These are phyloP conservation scores for Gymnosoma rotundatum DNA, from an alignment of 2,888 invertebrate species.

Conservation along the genomic window DNA sequence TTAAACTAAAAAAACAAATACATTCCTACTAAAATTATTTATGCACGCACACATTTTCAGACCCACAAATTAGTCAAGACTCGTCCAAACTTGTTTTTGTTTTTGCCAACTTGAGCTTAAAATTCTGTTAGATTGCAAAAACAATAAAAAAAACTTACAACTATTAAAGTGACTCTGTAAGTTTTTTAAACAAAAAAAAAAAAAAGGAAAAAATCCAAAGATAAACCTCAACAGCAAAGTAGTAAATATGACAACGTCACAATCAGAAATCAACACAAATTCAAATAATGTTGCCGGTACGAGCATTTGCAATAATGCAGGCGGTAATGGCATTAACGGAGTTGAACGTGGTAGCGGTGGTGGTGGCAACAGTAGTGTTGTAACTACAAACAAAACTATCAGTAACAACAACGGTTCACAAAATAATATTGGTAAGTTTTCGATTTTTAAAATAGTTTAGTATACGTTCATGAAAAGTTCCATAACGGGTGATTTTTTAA, in stretches of 20 bases:
- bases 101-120: constrained; percentile 43
- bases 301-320: constrained; percentile 43
- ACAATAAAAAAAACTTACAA: constrained; percentile 34
- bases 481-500: too few species aligned
- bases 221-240: constrained; percentile 44
- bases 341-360: constrained; percentile 54
- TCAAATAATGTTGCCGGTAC: constrained; percentile 62
- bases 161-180: constrained; percentile 45
- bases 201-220: constrained; percentile 26
- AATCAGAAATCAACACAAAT: constrained; percentile 72
- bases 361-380: constrained; percentile 38
- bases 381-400: constrained; percentile 33
- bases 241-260: constrained; percentile 71
- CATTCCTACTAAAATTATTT: constrained; percentile 54
- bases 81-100: constrained; percentile 71
- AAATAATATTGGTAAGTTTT: constrained; percentile 59
- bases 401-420: constrained; percentile 55
- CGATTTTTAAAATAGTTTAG: neutral
- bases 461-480: too few species aligned
- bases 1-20: constrained; percentile 13
- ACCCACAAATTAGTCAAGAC: constrained; percentile 36
- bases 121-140: constrained; percentile 51
- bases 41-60: constrained; percentile 19
- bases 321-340: constrained; percentile 56
- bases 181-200: neutral